phyloP scores from a whole-genome alignment of 2,113 vertebrate species.

The Pygoscelis antarcticus region DNA sequence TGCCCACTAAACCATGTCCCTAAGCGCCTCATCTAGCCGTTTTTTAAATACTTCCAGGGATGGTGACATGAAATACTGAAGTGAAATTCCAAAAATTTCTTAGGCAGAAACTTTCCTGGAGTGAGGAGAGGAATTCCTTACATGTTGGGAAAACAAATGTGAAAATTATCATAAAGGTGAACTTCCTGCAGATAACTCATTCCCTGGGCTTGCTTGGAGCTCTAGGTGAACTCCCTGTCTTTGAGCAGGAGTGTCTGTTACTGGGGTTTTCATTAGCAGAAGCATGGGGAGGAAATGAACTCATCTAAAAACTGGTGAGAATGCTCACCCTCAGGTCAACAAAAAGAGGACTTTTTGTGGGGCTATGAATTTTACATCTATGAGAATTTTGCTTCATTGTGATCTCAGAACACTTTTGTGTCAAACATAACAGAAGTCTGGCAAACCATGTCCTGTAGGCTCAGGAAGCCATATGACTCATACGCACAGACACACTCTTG shows the following conservation, averaged over 20 bases:
- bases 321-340: neutral
- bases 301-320: neutral
- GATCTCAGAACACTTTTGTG: neutral
- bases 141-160: neutral
- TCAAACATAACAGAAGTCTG: neutral
- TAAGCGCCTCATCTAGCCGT: too few species aligned
- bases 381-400: neutral
- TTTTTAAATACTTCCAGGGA: too few species aligned
- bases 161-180: neutral
- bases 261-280: neutral
- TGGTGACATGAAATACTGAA: neutral
- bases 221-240: neutral
- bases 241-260: neutral
- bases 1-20: too few species aligned
- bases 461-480: conserved; percentile 18
- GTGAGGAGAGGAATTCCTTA: neutral
- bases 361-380: neutral
- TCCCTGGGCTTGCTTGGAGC: neutral
- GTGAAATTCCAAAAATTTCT: neutral
- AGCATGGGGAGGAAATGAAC: neutral
- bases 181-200: neutral
- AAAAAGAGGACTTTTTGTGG: neutral
- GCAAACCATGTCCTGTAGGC: conserved; percentile 11
- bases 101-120: neutral
- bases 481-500: neutral